Evolutionary conservation across 2,113 vertebrate species (phyloP), one percentile per base, ranked within the genome.

Genomic region (Mesembrinibis cayennensis): DNA sequence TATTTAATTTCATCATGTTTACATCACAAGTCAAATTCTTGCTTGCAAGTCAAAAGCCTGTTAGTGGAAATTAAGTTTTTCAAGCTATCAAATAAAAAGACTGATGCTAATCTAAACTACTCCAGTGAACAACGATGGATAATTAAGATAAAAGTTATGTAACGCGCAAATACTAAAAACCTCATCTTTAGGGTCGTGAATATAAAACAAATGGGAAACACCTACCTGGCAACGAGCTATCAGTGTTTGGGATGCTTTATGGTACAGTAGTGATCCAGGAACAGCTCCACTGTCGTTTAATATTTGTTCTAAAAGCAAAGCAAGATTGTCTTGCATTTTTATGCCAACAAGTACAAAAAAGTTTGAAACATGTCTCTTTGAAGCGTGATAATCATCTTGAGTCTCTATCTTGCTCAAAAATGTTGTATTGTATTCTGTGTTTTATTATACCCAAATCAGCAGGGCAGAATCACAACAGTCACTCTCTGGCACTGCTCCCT

Each of bases 211-310:
- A 67, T 7, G n/a, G 45, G 38, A 34, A 79, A 92, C 74, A 76
- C 95, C 30, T 96, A 99, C 99, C 99, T 99, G 99, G 97, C 99
- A 99, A 76, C 96, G 95, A 89, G 99, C 98, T 45, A 99, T 71
- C 92, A 99, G 90, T 0, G 84, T 98, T 17, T 98, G 97, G 29
- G 98, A 98, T 27, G 82, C 96, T 96, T 98, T 99, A 89, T 98
- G 98, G 89, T 98, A 99, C 4, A 95, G 73, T 3, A 99, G 55
- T 8, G 98, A 98, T 36, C 99, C 99, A 22, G 99, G 99, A 65
- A 96, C 73, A 67, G 94, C 58, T 40, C 25, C 61, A 30, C n/a
- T 38, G 81, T 82, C 94, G 70, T 65, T 70, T 53, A 95, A 38
- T 55, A 87, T 84, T 96, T 78, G 62, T 95, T 91, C 98, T 98